Evolutionary conservation across 2,888 invertebrate species (phyloP).

Genomic region (Lasius fuliginosus): DNA sequence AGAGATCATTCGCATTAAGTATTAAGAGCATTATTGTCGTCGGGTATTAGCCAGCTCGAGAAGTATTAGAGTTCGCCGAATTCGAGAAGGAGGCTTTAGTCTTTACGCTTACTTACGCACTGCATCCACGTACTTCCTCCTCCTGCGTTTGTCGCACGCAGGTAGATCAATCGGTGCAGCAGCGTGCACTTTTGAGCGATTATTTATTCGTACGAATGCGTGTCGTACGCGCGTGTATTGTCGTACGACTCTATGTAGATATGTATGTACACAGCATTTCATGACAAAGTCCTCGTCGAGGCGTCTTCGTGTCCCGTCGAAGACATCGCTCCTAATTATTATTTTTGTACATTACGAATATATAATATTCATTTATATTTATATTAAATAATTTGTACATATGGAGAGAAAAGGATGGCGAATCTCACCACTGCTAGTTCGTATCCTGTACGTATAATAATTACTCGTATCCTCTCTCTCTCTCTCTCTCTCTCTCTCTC

Average conservation of each 20-base stretch:
- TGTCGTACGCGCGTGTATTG: slow-evolving; percentile 46
- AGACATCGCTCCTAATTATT: slow-evolving; percentile 34
- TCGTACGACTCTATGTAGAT: slow-evolving; percentile 65
- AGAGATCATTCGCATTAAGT: slow-evolving; percentile 45
- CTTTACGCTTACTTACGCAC: slow-evolving; percentile 56
- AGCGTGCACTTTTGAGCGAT: slow-evolving; percentile 33
- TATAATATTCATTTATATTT: slow-evolving; percentile 79
- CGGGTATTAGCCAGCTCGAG: slow-evolving; percentile 36
- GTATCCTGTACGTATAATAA: slow-evolving; percentile 38
- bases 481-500: too few species aligned
- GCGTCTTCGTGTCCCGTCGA: slow-evolving; percentile 47
- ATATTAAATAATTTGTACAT: slow-evolving; percentile 84
- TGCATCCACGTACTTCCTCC: slow-evolving; percentile 25
- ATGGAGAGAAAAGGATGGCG: slow-evolving; percentile 53
- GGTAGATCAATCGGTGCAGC: slow-evolving; percentile 40
- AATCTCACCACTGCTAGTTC: slow-evolving; percentile 55
- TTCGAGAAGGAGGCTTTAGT: slow-evolving; percentile 64
- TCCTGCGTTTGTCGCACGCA: slow-evolving; percentile 9
- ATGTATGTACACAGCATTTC: slow-evolving; percentile 74
- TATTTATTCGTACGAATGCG: slow-evolving; percentile 64
- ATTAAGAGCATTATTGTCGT: slow-evolving; percentile 57
- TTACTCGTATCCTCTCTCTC: slow-evolving; percentile 37
- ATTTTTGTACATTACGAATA: slow-evolving; percentile 81
- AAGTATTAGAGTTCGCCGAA: slow-evolving; percentile 51
- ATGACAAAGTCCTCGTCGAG: slow-evolving; percentile 67